A percentile compares a stretch with the other conserved stretches of the same genome.
These are phyloP conservation scores for Hyphantria cunea DNA, from an alignment of 1,140 invertebrate species.

Conservation along the genomic window DNA sequence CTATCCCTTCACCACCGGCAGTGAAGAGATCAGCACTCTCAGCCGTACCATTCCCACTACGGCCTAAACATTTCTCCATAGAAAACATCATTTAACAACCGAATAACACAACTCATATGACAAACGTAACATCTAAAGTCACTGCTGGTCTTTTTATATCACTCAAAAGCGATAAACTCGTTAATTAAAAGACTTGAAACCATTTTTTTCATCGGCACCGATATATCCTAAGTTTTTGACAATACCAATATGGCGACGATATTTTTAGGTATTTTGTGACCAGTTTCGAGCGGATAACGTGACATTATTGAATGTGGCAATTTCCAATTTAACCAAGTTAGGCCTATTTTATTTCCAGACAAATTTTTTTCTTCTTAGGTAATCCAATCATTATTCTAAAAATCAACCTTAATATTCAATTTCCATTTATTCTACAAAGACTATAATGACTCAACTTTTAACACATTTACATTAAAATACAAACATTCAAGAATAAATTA, in stretches of 20 bases:
- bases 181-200: slow-evolving; percentile 60
- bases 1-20: slow-evolving; percentile 51
- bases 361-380: too few species aligned
- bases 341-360: too few species aligned
- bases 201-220: slow-evolving; percentile 74
- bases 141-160: slow-evolving; percentile 56
- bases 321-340: too few species aligned
- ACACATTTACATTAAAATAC: too few species aligned
- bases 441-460: too few species aligned
- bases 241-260: slow-evolving; percentile 80
- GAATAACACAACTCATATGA: slow-evolving; percentile 60
- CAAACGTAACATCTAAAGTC: slow-evolving; percentile 77
- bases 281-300: slow-evolving; percentile 56
- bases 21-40: slow-evolving; percentile 53
- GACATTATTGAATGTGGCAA: slow-evolving; percentile 51
- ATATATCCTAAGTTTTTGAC: slow-evolving; percentile 74
- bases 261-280: slow-evolving; percentile 78
- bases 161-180: slow-evolving; percentile 55
- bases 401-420: too few species aligned
- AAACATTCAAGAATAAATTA: too few species aligned
- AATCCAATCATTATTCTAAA: too few species aligned
- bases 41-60: slow-evolving; percentile 50
- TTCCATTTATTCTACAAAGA: too few species aligned
- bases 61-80: slow-evolving; percentile 66
- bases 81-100: slow-evolving; percentile 75